phyloP scores from a whole-genome alignment of 2,797 vertebrate genomes.

The Gymnocypris eckloni region DNA sequence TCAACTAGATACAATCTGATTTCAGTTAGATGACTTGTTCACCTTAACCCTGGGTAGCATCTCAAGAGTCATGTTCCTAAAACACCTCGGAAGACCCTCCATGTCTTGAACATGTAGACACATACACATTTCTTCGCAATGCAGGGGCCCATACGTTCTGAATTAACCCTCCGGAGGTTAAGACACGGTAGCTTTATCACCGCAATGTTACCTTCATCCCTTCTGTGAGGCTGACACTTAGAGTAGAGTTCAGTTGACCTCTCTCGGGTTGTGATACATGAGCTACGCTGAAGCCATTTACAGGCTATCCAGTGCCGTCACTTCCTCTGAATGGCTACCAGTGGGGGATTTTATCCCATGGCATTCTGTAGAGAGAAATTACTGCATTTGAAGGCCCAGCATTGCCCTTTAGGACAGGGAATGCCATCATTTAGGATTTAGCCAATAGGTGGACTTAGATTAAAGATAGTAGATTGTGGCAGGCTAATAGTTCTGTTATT shows the following conservation, averaged over 20 bases:
- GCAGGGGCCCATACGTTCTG: slow-evolving; percentile 43
- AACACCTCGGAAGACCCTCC: slow-evolving; percentile 23
- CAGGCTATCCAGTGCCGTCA: slow-evolving; percentile 41
- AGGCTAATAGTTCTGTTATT: slow-evolving; percentile 54
- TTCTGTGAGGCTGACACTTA: slow-evolving; percentile 54
- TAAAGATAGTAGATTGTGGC: slow-evolving; percentile 47
- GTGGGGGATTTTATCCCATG: slow-evolving; percentile 55
- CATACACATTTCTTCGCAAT: slow-evolving; percentile 1
- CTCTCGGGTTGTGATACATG: slow-evolving; percentile 47
- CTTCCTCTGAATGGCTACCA: slow-evolving; percentile 46
- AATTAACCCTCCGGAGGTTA: slow-evolving; percentile 43
- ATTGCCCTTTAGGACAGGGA: slow-evolving; percentile 45
- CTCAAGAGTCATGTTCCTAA: slow-evolving; percentile 3
- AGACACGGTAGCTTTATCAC: slow-evolving; percentile 47
- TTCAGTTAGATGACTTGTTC: background rate
- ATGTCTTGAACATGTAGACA: slow-evolving; percentile 18
- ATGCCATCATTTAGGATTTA: slow-evolving; percentile 35
- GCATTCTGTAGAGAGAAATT: slow-evolving; percentile 50
- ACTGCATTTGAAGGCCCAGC: slow-evolving; percentile 42
- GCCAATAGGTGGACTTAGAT: slow-evolving; percentile 43
- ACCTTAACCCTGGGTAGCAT: slow-evolving; percentile 20
- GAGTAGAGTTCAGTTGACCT: slow-evolving; percentile 51
- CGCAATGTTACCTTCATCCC: slow-evolving; percentile 37
- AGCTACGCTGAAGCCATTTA: slow-evolving; percentile 56
- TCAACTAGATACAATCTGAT: background rate